These are phyloP conservation scores for Stratiomys singularior DNA, from an alignment of 2,888 invertebrate genomes.

Conservation along the genomic window DNA sequence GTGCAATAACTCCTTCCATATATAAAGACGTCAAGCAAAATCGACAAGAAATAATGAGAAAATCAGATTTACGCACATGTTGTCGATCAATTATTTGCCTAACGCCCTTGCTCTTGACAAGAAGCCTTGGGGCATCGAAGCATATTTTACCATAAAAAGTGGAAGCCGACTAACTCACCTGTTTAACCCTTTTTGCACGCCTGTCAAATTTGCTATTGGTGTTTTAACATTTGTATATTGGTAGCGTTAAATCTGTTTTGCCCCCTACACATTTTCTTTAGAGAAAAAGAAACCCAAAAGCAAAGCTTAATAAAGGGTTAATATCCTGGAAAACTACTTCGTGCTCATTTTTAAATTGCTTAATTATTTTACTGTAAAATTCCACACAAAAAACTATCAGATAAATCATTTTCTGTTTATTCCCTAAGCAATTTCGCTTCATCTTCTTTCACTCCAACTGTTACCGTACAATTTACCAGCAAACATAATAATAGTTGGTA, in stretches of 20 bases:
- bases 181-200: too few relatives aligned
- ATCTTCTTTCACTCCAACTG: neutral
- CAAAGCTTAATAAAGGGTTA: slow-evolving; percentile 10
- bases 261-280: too few relatives aligned
- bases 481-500: slow-evolving; percentile 35
- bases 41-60: slow-evolving; percentile 38
- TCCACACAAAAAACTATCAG: slow-evolving; percentile 33
- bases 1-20: slow-evolving; percentile 17
- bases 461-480: slow-evolving; percentile 6
- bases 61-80: slow-evolving; percentile 35
- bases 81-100: slow-evolving; percentile 20
- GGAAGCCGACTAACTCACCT: too few relatives aligned
- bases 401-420: slow-evolving; percentile 48
- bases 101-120: neutral
- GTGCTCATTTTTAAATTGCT: slow-evolving; percentile 47
- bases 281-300: too few relatives aligned
- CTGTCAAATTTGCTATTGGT: too few relatives aligned
- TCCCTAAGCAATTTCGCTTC: slow-evolving; percentile 30
- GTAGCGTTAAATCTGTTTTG: too few relatives aligned
- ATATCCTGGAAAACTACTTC: neutral
- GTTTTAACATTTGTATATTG: too few relatives aligned
- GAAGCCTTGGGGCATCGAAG: too few relatives aligned
- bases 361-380: slow-evolving; percentile 50
- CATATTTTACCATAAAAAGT: too few relatives aligned
- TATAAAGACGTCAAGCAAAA: slow-evolving; percentile 38